Evolutionary conservation across 2,797 vertebrate species (phyloP).

Genomic region (Orientallactaga sibirica): DNA sequence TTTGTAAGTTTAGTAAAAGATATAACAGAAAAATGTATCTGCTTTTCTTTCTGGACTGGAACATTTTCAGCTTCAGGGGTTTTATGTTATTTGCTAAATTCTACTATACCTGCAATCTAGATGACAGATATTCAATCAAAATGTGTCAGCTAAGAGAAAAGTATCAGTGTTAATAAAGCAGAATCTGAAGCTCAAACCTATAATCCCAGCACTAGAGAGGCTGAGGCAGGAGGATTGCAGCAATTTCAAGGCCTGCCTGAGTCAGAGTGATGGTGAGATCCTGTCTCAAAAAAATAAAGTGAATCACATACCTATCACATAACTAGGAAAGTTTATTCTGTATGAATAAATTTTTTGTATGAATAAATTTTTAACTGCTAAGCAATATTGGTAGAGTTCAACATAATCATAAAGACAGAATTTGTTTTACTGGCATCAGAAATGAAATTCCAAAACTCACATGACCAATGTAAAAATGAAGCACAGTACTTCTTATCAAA

Average conservation of each 20-base stretch:
- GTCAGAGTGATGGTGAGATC: not conserved
- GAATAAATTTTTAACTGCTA: not conserved
- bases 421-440: not conserved
- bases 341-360: not conserved
- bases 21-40: not conserved
- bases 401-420: not conserved
- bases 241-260: not conserved
- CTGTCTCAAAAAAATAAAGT: not conserved
- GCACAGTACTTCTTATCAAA: too few species aligned
- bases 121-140: not conserved
- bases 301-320: not conserved
- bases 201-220: not conserved
- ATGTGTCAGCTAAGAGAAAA: not conserved
- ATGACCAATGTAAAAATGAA: not conserved
- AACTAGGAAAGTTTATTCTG: not conserved
- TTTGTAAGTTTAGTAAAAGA: not conserved
- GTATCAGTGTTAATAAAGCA: not conserved
- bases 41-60: not conserved
- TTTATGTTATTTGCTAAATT: not conserved
- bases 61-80: not conserved
- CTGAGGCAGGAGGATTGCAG: too few species aligned
- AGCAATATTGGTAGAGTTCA: not conserved
- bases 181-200: accelerated
- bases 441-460: not conserved
- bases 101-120: not conserved